phyloP scores from a whole-genome alignment of 2,888 invertebrate genomes.

The Nomada goodeniana region DNA sequence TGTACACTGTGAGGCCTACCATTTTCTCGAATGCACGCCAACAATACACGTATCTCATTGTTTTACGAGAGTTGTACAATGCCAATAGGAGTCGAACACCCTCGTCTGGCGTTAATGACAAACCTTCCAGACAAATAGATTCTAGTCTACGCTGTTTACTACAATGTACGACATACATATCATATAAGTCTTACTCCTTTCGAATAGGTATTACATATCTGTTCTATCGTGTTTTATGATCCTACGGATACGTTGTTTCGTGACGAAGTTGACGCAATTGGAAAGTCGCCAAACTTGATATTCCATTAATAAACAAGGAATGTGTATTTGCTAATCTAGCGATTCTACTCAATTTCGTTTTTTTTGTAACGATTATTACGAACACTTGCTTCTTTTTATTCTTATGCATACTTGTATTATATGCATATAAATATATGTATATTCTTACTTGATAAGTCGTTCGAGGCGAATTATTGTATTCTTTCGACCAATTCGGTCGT shows the following conservation, averaged over 20 bases:
- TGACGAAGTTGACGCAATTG: not conserved
- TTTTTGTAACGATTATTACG: not conserved
- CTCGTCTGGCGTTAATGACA: slow-evolving; percentile 66
- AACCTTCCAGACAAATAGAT: slow-evolving; percentile 70
- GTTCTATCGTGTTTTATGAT: slow-evolving; percentile 4
- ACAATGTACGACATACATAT: slow-evolving; percentile 26
- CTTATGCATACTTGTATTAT: not conserved
- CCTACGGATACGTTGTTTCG: not conserved
- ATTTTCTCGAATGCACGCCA: slow-evolving; percentile 70
- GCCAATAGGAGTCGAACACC: slow-evolving; percentile 68
- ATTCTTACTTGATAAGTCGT: slow-evolving; percentile 38
- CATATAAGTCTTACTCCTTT: slow-evolving; percentile 6
- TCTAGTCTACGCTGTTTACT: slow-evolving; percentile 66
- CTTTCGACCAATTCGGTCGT: slow-evolving; percentile 41
- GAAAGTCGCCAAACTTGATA: not conserved
- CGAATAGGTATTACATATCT: not conserved
- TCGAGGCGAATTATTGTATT: slow-evolving; percentile 35
- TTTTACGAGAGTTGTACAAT: slow-evolving; percentile 68
- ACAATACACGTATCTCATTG: slow-evolving; percentile 69
- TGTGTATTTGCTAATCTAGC: not conserved
- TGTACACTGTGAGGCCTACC: slow-evolving; percentile 57
- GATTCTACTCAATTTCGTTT: not conserved
- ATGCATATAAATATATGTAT: not conserved
- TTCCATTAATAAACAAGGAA: not conserved
- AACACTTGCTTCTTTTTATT: not conserved